Percentiles rank a stretch among this genome's conserved stretches.
phyloP scores from a whole-genome alignment of 2,888 invertebrate genomes.

The Andrena haemorrhoa region DNA sequence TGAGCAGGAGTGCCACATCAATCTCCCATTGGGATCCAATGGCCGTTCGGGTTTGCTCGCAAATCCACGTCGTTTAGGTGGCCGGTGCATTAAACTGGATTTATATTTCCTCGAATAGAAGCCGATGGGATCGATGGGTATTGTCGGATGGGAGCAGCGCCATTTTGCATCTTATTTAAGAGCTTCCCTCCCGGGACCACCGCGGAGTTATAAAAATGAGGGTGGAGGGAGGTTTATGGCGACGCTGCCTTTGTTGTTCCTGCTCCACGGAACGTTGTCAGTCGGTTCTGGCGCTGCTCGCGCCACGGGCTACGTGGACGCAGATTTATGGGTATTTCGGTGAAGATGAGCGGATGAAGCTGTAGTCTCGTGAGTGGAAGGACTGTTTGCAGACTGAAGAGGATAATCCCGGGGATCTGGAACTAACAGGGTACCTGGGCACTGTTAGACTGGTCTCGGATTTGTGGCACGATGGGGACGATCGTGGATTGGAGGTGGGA shows the following conservation, averaged over 20 bases:
- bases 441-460: not conserved
- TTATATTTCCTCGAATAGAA: conserved; percentile 61
- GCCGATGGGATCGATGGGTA: conserved; percentile 52
- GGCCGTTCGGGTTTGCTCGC: conserved; percentile 53
- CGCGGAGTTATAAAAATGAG: conserved; percentile 11
- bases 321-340: conserved; percentile 26
- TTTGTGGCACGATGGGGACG: not conserved
- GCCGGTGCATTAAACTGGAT: conserved; percentile 64
- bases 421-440: not conserved
- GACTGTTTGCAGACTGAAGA: conserved; percentile 16
- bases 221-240: not conserved
- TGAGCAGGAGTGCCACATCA: conserved; percentile 39
- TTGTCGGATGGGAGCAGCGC: conserved; percentile 33
- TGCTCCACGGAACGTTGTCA: not conserved
- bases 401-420: conserved; percentile 30
- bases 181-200: not conserved
- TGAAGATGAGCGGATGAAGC: conserved; percentile 7
- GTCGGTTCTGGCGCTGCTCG: not conserved
- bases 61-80: conserved; percentile 60
- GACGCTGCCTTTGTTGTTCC: conserved; percentile 10
- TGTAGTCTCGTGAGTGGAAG: not conserved
- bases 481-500: not conserved
- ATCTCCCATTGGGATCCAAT: conserved; percentile 49
- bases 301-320: not conserved
- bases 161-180: conserved; percentile 55